A percentile compares a stretch with the other conserved stretches of the same genome.
Evolutionary conservation across 1,140 invertebrate species (phyloP).

Genomic region (Zaprionus lachaisei): DNA sequence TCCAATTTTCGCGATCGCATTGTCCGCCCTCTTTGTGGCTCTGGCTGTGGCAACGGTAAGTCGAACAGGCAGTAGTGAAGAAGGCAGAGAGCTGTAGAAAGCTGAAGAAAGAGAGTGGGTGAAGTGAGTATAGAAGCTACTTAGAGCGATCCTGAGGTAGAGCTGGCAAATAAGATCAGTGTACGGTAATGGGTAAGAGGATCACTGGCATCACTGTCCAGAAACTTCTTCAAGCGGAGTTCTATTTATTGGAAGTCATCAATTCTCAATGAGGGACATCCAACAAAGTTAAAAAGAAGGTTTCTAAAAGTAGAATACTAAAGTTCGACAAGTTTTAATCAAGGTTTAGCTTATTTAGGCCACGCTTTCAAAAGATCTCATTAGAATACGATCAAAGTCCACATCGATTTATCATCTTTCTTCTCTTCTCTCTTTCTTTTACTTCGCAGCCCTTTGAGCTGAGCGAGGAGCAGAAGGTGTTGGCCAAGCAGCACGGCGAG

Average conservation of each 20-base stretch:
- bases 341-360: not conserved
- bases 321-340: not conserved
- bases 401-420: no score
- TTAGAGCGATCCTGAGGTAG: no score
- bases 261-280: no score
- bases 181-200: no score
- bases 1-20: conserved; percentile 62
- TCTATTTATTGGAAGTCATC: no score
- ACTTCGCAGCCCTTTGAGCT: conserved; percentile 55
- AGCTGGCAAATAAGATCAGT: no score
- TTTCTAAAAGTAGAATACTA: not conserved
- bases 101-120: not conserved
- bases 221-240: no score
- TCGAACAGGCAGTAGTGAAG: not conserved
- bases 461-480: conserved; percentile 61
- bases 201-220: no score
- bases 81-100: not conserved
- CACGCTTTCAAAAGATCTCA: not conserved
- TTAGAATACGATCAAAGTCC: not conserved
- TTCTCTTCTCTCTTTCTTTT: not conserved
- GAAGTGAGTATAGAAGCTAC: no score
- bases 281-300: not conserved
- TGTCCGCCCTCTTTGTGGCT: conserved; percentile 60
- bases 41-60: conserved; percentile 64
- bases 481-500: conserved; percentile 64